A percentile compares a stretch with the other conserved stretches of the same genome.
These are phyloP conservation scores for Cheilosia urbana DNA, from an alignment of 2,888 invertebrate genomes.

Conservation along the genomic window DNA sequence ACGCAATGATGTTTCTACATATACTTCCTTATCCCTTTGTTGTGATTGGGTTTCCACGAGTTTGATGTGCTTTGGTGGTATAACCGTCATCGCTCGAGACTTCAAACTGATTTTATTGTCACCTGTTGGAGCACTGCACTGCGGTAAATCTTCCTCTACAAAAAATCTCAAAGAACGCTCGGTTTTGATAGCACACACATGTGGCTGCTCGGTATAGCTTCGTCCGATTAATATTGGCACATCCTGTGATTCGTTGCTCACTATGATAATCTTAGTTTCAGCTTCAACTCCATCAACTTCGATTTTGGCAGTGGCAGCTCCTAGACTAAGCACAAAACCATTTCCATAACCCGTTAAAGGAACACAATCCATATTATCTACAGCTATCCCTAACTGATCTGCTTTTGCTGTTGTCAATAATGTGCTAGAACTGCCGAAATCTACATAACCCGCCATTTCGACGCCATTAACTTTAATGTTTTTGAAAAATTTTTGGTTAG, in stretches of 20 bases:
- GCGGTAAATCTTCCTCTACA: neutral
- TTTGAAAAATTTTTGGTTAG: conserved; percentile 44
- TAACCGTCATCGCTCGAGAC: conserved; percentile 6
- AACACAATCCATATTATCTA: conserved; percentile 12
- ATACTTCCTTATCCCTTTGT: neutral
- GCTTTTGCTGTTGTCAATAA: conserved; percentile 22
- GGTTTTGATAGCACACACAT: conserved; percentile 35
- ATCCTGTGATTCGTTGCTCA: conserved; percentile 35
- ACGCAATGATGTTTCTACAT: conserved; percentile 12
- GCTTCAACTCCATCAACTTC: conserved; percentile 46
- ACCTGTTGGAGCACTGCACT: neutral
- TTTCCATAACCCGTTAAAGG: conserved; percentile 46
- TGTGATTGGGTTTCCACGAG: conserved; percentile 15
- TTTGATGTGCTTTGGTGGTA: conserved; percentile 31
- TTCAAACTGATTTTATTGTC: conserved; percentile 6
- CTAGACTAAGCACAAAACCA: conserved; percentile 11
- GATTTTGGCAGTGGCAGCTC: conserved; percentile 13
- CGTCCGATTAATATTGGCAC: conserved; percentile 49
- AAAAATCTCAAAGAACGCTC: conserved; percentile 10
- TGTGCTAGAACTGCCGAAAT: conserved; percentile 38
- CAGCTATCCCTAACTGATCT: conserved; percentile 1
- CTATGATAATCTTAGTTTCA: conserved; percentile 29
- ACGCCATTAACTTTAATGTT: conserved; percentile 19
- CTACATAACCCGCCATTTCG: conserved; percentile 40
- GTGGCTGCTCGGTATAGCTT: conserved; percentile 40